Evolutionary conservation across 2,888 invertebrate genomes (phyloP).

Genomic region (Conomelus anceps): DNA sequence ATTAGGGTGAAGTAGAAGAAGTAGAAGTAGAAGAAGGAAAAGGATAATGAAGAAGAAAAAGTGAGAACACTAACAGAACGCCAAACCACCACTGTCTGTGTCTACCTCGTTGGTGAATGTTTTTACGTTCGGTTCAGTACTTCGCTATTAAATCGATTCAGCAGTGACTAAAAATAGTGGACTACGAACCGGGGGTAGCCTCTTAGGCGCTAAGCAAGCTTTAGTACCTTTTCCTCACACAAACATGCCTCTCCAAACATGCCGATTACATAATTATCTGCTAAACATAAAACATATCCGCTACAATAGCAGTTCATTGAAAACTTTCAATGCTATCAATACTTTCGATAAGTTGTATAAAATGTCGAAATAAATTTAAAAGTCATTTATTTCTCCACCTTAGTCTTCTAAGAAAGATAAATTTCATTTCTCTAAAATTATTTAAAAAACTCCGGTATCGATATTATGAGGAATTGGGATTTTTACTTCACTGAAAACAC

Average conservation of each 20-base stretch:
- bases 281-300: background rate
- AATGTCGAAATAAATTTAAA: too few species aligned
- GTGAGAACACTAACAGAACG: conserved; percentile 8
- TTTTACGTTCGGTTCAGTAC: background rate
- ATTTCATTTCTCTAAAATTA: too few species aligned
- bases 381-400: too few species aligned
- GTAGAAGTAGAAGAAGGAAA: background rate
- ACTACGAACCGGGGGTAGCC: background rate
- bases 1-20: background rate
- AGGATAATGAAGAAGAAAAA: too few species aligned
- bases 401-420: too few species aligned
- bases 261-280: background rate
- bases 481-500: too few species aligned
- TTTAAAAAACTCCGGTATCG: too few species aligned
- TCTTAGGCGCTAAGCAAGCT: background rate
- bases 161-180: background rate
- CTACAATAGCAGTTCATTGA: background rate
- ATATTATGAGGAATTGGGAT: too few species aligned
- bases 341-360: too few species aligned
- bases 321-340: too few species aligned
- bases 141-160: background rate
- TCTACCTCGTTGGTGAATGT: background rate
- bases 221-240: background rate
- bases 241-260: background rate
- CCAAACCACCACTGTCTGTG: background rate